Evolutionary conservation across 2,888 invertebrate species (phyloP), one percentile per base, ranked within the genome.

Genomic region (Ochropleura plecta): DNA sequence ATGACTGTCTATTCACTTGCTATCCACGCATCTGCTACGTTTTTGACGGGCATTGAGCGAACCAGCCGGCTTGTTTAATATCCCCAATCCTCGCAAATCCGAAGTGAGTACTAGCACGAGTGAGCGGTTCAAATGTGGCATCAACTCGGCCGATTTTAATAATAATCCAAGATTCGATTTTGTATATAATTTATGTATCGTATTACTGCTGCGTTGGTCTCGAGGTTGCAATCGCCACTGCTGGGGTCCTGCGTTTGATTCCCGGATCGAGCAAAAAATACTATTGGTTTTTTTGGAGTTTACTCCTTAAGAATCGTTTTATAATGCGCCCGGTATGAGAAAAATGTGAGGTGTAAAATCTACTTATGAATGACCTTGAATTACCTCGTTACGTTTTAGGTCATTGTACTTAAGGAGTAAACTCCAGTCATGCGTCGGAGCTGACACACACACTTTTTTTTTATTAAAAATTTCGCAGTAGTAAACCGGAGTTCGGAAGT

Each of bases 51-150:
- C 81, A 87, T 84, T 82, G 84, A 84, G 77, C 79, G 83, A 78
- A 78, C 78, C 76, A 75, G 78, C 81, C 86, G 85, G 91, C 91
- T 89, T 90, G 92, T 93, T 94, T 94, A 93, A 95, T 93, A 93
- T 93, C 92, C 90, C 90, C 90, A 88, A 92, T 93, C 89, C 90
- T 86, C 90, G 80, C 91, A 93, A 94, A 95, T 93, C 93, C 92
- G 62, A 62, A 7, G 62, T 0, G 44, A 7, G 62, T 0, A n/a
- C 62, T 62, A 20, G n/a, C 62, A 20, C 44, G 20, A 62, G 62
- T 62, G 62, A 44, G 62, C 62, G n/a, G 42, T 7, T 6, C 16
- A 57, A 57, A 30, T 30, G 30, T 16, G 16, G 57, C 16, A 16
- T 30, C 16, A 30, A 16, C 30, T 20, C 7, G 3, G 30, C 14